phyloP scores from a whole-genome alignment of 2,888 invertebrate species.

The Standfussiana lucernea region DNA sequence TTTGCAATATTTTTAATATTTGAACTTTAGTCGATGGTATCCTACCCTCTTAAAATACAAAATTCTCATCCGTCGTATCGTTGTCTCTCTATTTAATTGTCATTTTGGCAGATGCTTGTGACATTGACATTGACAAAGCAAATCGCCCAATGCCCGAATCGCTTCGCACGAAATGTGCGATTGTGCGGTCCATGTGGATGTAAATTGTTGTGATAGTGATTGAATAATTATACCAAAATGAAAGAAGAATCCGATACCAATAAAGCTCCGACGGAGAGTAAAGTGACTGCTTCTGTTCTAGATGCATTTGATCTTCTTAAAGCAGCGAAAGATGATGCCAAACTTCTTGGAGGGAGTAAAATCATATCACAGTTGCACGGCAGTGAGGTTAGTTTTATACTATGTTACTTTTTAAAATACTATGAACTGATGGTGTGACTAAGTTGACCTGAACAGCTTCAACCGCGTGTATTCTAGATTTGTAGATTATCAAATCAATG shows the following conservation, averaged over 20 bases:
- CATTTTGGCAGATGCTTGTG: not conserved
- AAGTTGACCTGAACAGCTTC: not conserved
- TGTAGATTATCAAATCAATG: not conserved
- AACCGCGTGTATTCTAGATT: not conserved
- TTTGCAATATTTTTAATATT: not conserved
- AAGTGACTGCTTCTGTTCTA: conserved; percentile 82
- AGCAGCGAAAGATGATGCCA: conserved; percentile 81
- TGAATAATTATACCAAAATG: conserved; percentile 73
- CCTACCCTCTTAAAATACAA: not conserved
- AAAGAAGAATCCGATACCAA: conserved; percentile 75
- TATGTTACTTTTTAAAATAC: not conserved
- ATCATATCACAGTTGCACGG: conserved; percentile 83
- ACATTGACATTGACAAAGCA: not conserved
- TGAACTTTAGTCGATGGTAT: not conserved
- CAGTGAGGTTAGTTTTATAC: conserved; percentile 80
- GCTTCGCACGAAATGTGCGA: conserved; percentile 36
- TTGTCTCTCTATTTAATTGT: not conserved
- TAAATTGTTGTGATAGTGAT: conserved; percentile 61
- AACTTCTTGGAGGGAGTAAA: conserved; percentile 84
- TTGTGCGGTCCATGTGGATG: conserved; percentile 72
- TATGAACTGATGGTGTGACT: not conserved
- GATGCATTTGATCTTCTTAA: conserved; percentile 86
- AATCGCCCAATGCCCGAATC: conserved; percentile 6
- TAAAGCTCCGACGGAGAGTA: conserved; percentile 70
- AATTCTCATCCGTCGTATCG: rapidly evolving